A percentile compares a stretch with the other conserved stretches of the same genome.
phyloP scores from a whole-genome alignment of 2,888 invertebrate species.

The Crocallis elinguaria region DNA sequence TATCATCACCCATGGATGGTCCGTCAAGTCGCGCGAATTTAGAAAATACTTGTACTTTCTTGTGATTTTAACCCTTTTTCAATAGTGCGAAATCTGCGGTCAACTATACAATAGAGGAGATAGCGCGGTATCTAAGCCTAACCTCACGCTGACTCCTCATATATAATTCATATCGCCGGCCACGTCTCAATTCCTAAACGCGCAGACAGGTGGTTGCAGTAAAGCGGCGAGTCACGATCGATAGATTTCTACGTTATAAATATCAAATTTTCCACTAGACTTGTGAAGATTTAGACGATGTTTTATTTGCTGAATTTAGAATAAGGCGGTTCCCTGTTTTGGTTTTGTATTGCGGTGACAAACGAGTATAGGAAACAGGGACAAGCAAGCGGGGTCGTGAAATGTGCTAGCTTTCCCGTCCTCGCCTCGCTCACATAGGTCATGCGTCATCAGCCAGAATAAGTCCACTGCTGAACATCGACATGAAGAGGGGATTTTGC shows the following conservation, averaged over 20 bases:
- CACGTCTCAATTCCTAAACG: conserved; percentile 6
- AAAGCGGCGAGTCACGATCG: conserved; percentile 11
- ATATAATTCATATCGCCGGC: conserved; percentile 2
- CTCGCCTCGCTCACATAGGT: too few species aligned
- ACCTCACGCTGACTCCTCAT: conserved; percentile 3
- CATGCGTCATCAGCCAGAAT: too few species aligned
- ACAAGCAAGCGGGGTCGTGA: too few species aligned
- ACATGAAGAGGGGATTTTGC: too few species aligned
- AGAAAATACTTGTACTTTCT: too few species aligned
- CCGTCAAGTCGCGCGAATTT: too few species aligned
- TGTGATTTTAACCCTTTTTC: too few species aligned
- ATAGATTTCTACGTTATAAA: conserved; percentile 12
- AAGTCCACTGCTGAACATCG: too few species aligned
- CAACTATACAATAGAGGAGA: background rate
- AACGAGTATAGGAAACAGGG: too few species aligned
- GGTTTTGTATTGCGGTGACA: background rate
- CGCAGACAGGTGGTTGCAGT: background rate
- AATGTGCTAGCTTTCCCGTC: too few species aligned
- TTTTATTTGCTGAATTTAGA: conserved; percentile 4
- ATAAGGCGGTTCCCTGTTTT: background rate
- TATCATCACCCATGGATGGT: too few species aligned
- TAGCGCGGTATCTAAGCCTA: background rate
- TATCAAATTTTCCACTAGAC: conserved; percentile 14
- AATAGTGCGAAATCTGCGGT: too few species aligned
- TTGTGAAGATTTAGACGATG: background rate